Evolutionary conservation across 1,140 invertebrate genomes (phyloP), one percentile per base, ranked within the genome.

Genomic region (Pogonognathellus flavescens): DNA sequence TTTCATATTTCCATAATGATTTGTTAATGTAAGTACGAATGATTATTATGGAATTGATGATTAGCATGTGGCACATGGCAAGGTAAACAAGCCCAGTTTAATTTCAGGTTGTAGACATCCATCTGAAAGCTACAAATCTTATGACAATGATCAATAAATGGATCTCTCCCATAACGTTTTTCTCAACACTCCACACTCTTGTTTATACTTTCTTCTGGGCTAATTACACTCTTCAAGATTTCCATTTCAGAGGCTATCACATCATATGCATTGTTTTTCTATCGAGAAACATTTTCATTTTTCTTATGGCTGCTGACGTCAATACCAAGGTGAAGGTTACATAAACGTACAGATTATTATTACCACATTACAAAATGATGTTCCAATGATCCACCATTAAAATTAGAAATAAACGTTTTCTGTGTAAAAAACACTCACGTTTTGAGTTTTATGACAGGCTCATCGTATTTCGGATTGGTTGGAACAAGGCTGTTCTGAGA

Each of bases 151-250:
- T 84, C 22, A 84, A 84, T 50, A 25, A 84, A 14, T 59, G 72
- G 20, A 80, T 84, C 31, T 84, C 83, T n/a, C 70, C 83, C 2
- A 25, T 84, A 8, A 84, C 83, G 41, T 84, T 84, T 50, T 41
- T 52, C 70, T 55, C 70, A 20, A 84, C 76, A 18, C n/a, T 76
- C 41, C 49, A 57, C 41, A 53, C 53, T 49, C 41, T 84, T n/a
- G n/a, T 59, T 9, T 84, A 59, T 59, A 50, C 31, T 72, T 84
- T 52, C 70, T 84, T 84, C 53, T 84, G 83, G 83, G 80, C 83
- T 14, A 84, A 80, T 53, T 80, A 84, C 53, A 80, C 80, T 80
- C 50, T 59, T 7, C 31, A 53, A n/a, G 83, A 84, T 59, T 84
- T 53, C 20, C 18, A 55, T 1, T 31, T 84, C 31, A 55, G n/a